phyloP scores from a whole-genome alignment of 1,140 invertebrate species.

The Bombus balteatus region DNA sequence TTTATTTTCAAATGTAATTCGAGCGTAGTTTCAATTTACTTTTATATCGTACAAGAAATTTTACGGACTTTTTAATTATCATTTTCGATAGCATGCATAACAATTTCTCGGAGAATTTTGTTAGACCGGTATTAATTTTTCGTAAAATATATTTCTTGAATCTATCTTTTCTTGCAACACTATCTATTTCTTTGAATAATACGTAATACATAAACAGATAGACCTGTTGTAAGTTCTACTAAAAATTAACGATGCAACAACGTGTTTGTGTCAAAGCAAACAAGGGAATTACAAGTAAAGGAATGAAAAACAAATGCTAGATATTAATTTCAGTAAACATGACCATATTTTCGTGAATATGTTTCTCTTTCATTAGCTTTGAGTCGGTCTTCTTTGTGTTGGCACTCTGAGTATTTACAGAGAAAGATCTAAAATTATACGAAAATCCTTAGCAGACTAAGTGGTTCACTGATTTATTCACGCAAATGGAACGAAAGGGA shows the following conservation, averaged over 20 bases:
- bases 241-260: not conserved
- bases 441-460: constrained; percentile 12
- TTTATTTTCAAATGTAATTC: too few species aligned
- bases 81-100: too few species aligned
- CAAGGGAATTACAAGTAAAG: not conserved
- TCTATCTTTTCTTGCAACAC: too few species aligned
- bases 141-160: too few species aligned
- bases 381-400: not conserved
- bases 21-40: too few species aligned
- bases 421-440: constrained; percentile 23
- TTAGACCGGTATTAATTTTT: too few species aligned
- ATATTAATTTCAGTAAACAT: not conserved
- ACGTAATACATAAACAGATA: too few species aligned
- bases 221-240: too few species aligned
- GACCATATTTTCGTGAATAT: not conserved
- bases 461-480: constrained; percentile 14
- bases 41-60: too few species aligned
- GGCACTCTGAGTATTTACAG: not conserved
- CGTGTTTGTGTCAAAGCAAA: not conserved
- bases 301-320: not conserved
- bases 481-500: constrained; percentile 13
- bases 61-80: too few species aligned
- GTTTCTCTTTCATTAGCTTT: constrained; percentile 6
- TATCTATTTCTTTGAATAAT: too few species aligned
- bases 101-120: too few species aligned